Evolutionary conservation across 2,797 vertebrate species (phyloP), one percentile per base, ranked within the genome.

Genomic region (Xenentodon cancila): DNA sequence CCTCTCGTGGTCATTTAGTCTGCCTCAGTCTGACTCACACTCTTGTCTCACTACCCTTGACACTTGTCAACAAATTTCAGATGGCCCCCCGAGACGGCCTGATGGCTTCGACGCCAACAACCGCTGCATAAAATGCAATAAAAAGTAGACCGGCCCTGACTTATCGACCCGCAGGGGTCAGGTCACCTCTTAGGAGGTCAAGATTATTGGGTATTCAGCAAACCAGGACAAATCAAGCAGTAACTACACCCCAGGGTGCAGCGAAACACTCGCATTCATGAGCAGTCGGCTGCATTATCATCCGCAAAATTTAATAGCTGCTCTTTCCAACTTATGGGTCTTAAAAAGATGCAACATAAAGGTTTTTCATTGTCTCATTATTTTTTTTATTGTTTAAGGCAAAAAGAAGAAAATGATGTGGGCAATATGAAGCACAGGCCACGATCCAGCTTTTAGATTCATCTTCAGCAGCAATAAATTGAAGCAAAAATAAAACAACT

Each of bases 1-100:
- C 34, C 34, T 37, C 34, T 12, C 34, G 34, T 15, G 3, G 53
- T 53, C 64, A 53, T 69, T 54, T 57, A 51, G 43, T 45, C 63
- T 53, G 44, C 60, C 64, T 76, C 68, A 51, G 43, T 45, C 63
- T 53, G 44, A 63, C 64, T 76, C 68, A 12, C 59, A 56, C 67
- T 43, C 59, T 52, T 3, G 21, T 60, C 55, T 68, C 64, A 2
- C 45, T 9, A n/a, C 55, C 71, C 55, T 65, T 70, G 42, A 65
- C 64, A 40, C 77, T 61, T 69, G 66, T 61, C 67, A 78, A 73
- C 70, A 75, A 57, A 53, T 25, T 21, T 37, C 43, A 48, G 37
- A 40, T 45, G 9, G 19, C 42, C 49, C 46, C 65, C 52, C 1
- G 48, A 60, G 69, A 64, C n/a, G 8, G 13, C 18, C 59, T 21